phyloP scores from a whole-genome alignment of 53 echinoderm and acorn worm species.

The Astropecten irregularis region DNA sequence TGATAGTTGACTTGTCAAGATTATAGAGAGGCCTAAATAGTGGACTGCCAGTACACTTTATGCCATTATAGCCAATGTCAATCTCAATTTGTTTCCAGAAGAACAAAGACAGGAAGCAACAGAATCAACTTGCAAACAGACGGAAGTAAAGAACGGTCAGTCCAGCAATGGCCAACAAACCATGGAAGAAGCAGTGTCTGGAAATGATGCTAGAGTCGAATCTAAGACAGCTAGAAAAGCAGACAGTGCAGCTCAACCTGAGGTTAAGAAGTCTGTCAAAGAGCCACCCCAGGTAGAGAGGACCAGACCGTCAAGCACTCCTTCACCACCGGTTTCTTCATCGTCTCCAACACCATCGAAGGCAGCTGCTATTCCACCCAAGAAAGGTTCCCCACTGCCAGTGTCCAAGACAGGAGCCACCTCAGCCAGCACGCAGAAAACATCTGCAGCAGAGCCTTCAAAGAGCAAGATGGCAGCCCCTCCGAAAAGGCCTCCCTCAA shows the following conservation, averaged over 20 bases:
- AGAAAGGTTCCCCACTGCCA: background rate
- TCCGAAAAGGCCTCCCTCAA: background rate
- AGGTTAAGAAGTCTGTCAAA: background rate
- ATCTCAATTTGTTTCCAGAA: too few species aligned
- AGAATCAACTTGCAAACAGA: background rate
- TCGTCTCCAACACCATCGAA: background rate
- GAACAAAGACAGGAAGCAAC: background rate
- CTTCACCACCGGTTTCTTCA: background rate
- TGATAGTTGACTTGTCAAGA: too few species aligned
- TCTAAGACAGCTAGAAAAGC: background rate
- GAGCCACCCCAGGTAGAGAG: too few species aligned
- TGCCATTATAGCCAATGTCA: too few species aligned
- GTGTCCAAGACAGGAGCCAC: background rate
- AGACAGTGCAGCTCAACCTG: background rate
- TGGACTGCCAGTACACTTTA: too few species aligned
- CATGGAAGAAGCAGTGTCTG: background rate
- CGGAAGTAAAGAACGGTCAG: background rate
- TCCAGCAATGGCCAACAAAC: background rate
- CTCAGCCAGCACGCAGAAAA: background rate
- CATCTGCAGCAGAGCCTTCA: background rate
- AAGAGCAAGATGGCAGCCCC: background rate
- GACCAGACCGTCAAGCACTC: too few species aligned
- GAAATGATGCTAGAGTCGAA: background rate
- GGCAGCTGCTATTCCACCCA: background rate
- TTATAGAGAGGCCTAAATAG: too few species aligned